Conservation (phyloP, 2,113 vertebrate genomes). For the Ptilonorhynchus violaceus region DNA sequence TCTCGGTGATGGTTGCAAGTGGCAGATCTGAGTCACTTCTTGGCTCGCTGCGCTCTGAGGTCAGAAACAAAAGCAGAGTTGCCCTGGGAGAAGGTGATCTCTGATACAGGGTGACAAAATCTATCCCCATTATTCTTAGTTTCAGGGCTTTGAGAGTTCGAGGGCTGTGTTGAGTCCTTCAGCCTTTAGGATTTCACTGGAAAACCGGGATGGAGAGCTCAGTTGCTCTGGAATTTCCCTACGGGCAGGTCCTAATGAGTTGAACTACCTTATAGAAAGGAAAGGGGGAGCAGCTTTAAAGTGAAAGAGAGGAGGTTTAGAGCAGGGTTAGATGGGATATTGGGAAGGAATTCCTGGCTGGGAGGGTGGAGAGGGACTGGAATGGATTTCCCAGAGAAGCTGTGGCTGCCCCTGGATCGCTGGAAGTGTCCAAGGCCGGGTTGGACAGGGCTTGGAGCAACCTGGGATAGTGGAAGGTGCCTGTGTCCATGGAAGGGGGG, state of each 20-base stretch:
- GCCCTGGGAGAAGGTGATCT: not conserved
- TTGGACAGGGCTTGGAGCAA: accelerated
- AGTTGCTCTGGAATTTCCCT: not conserved
- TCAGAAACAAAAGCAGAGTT: not conserved
- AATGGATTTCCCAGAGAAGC: not conserved
- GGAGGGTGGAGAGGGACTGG: accelerated
- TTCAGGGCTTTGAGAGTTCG: not conserved
- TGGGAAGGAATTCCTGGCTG: too few relatives aligned
- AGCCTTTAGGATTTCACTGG: not conserved
- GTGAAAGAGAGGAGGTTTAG: not conserved
- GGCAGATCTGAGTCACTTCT: conserved; percentile 5
- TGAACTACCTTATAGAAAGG: not conserved
- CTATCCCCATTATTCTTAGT: not conserved
- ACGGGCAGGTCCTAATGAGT: not conserved
- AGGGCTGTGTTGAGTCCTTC: not conserved
- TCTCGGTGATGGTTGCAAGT: not conserved
- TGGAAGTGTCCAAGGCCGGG: not conserved
- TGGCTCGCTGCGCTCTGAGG: not conserved
- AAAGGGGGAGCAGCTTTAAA: not conserved
- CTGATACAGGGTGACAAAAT: not conserved
- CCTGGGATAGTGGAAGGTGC: accelerated
- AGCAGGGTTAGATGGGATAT: not conserved
- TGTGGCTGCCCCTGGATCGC: not conserved
- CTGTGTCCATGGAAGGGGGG: not conserved
- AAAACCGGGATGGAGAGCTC: not conserved